Evolutionary conservation across 2,888 invertebrate species (phyloP), one percentile per base, ranked within the genome.

Genomic region (Dysmachus trigonus): DNA sequence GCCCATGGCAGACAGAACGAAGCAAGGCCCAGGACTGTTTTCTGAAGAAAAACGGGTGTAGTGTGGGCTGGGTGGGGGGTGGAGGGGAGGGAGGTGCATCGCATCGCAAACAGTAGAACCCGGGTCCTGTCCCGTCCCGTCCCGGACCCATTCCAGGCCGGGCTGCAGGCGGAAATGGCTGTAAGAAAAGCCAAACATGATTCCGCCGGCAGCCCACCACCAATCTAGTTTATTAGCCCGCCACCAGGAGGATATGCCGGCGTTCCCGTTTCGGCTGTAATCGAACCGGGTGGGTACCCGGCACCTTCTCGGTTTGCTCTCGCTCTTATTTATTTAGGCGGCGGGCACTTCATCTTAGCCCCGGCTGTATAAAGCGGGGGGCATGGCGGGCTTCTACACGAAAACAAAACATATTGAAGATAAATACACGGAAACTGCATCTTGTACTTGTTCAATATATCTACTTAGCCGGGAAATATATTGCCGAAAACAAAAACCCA

Each of bases 371-470:
- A 30, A 47, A 62, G 62, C 76, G 22, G 73, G 71, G 41, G n/a
- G n/a, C n/a, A n/a, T n/a, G 7, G 7, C 62, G 53, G 15, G 33
- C 81, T 62, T 31, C 81, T 35, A 81, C 53, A 62, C 18, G 83
- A 85, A 74, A 73, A 74, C 73, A 73, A 87, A 87, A 87, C 86
- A 85, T 87, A 87, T 87, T 87, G 86, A 81, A 82, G 85, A 85
- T 86, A 85, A 85, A 85, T 87, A 85, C 86, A 79, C 79, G 82
- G 83, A 86, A 84, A 86, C 87, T 87, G 87, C 87, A 87, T 87
- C 87, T 87, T 87, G 84, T 87, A 77, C 86, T 87, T 85, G 87
- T 87, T 87, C 87, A 87, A 87, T 87, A 87, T 87, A 85, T 87
- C 86, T 86, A 74, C 82, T 86, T 85, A 87, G 86, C 87, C 87